phyloP scores from a whole-genome alignment of 2,888 invertebrate species.

The Chironomus tentans region DNA sequence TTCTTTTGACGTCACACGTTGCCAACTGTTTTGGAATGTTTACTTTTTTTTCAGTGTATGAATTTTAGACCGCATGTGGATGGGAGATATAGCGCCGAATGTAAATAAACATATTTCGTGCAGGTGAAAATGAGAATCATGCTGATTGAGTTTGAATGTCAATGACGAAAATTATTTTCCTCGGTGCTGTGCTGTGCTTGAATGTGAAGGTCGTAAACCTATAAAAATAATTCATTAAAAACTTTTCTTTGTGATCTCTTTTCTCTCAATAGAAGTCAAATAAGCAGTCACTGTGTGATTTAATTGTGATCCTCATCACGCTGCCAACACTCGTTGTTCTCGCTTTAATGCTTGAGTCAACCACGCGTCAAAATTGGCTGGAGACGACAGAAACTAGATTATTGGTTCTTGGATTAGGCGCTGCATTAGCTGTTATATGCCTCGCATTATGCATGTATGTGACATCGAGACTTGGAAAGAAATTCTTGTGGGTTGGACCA shows the following conservation, averaged over 20 bases:
- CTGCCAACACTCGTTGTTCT: conserved; percentile 41
- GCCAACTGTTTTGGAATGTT: too few relatives aligned
- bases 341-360: conserved; percentile 41
- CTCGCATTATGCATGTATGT: conserved; percentile 43
- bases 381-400: conserved; percentile 29
- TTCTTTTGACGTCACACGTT: too few relatives aligned
- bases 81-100: too few relatives aligned
- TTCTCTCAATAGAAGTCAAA: background rate
- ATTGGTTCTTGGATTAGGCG: conserved; percentile 41
- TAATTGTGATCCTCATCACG: conserved; percentile 42
- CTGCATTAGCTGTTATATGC: conserved; percentile 41
- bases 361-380: conserved; percentile 40
- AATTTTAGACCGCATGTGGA: too few relatives aligned
- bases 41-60: too few relatives aligned
- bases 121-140: too few relatives aligned
- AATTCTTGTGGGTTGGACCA: conserved; percentile 42
- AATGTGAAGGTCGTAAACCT: background rate
- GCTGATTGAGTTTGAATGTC: too few relatives aligned
- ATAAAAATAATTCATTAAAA: background rate
- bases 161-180: too few relatives aligned
- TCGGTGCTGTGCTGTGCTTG: background rate
- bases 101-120: too few relatives aligned
- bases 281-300: conserved; percentile 33
- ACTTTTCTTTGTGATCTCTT: background rate
- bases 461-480: conserved; percentile 42